Evolutionary conservation across 2,113 vertebrate species (phyloP).

Genomic region (Murina feae): DNA sequence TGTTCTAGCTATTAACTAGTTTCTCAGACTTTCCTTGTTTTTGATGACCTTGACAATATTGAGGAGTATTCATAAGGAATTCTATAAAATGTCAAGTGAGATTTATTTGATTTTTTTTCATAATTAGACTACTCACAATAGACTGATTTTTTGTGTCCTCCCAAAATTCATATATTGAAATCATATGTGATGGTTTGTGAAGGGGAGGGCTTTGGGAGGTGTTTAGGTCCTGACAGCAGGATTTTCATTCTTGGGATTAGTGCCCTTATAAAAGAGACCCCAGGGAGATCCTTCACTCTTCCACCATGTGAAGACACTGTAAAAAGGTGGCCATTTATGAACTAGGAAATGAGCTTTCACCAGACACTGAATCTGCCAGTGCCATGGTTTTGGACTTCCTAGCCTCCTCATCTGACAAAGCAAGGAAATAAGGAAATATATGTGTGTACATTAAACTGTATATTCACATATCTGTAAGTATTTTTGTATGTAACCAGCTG

Average conservation of each 20-base stretch:
- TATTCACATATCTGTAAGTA: neutral
- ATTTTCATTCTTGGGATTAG: neutral
- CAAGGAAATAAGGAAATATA: neutral
- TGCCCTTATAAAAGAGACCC: neutral
- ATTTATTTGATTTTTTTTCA: neutral
- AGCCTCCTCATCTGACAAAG: neutral
- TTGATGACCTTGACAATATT: neutral
- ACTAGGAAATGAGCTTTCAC: neutral
- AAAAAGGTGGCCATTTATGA: neutral
- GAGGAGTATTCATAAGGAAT: neutral
- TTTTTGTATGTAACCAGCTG: neutral
- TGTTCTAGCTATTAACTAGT: neutral
- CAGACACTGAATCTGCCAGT: neutral
- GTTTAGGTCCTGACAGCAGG: neutral
- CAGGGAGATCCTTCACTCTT: neutral
- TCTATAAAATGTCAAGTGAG: neutral
- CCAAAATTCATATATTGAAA: neutral
- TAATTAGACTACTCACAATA: neutral
- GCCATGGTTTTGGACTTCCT: neutral
- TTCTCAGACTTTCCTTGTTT: neutral
- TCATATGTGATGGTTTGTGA: neutral
- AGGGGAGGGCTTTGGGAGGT: neutral
- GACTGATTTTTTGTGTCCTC: neutral
- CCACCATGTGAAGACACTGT: neutral
- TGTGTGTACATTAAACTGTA: neutral